Percentiles rank a stretch among this genome's conserved stretches.
Conservation (phyloP, 2,888 invertebrate genomes). For the Leptodirus hochenwartii region DNA sequence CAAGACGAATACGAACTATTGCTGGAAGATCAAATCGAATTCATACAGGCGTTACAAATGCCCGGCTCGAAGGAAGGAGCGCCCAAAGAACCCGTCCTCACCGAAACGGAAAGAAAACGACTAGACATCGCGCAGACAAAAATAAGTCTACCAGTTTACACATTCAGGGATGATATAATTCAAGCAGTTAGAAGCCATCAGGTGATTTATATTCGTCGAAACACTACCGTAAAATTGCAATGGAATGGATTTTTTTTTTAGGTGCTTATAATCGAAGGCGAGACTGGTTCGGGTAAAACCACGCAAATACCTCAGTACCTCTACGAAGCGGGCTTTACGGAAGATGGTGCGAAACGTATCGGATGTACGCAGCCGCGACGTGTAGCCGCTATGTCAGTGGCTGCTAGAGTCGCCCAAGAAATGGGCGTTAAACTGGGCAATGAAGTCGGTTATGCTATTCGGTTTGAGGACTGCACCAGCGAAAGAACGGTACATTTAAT, state of each 20-base stretch:
- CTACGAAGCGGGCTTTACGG: slow-evolving; percentile 80
- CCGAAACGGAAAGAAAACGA: slow-evolving; percentile 51
- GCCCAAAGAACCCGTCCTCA: slow-evolving; percentile 39
- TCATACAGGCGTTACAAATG: slow-evolving; percentile 75
- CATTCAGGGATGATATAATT: slow-evolving; percentile 76
- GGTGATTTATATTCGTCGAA: no score
- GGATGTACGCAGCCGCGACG: slow-evolving; percentile 95
- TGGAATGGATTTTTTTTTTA: no score
- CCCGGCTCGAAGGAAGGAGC: slow-evolving; percentile 42
- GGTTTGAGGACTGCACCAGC: slow-evolving; percentile 98
- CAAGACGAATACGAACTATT: slow-evolving; percentile 80
- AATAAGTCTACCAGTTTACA: slow-evolving; percentile 82
- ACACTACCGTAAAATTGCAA: no score
- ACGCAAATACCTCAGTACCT: slow-evolving; percentile 98
- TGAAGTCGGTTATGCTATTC: slow-evolving; percentile 77
- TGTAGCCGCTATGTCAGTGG: slow-evolving; percentile 99
- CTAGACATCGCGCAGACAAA: slow-evolving; percentile 82
- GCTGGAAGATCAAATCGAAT: slow-evolving; percentile 94
- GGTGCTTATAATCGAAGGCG: slow-evolving; percentile 90
- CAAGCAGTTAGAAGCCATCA: slow-evolving; percentile 81
- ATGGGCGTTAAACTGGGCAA: slow-evolving; percentile 92
- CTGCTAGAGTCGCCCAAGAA: slow-evolving; percentile 94
- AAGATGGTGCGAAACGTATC: slow-evolving; percentile 43
- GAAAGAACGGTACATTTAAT: slow-evolving; percentile 87
- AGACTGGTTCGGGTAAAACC: slow-evolving; percentile 98